Percentiles rank a stretch among this genome's conserved stretches.
phyloP scores from a whole-genome alignment of 35 echinoderm and acorn worm genomes.

The Holothuria glaberrima region DNA sequence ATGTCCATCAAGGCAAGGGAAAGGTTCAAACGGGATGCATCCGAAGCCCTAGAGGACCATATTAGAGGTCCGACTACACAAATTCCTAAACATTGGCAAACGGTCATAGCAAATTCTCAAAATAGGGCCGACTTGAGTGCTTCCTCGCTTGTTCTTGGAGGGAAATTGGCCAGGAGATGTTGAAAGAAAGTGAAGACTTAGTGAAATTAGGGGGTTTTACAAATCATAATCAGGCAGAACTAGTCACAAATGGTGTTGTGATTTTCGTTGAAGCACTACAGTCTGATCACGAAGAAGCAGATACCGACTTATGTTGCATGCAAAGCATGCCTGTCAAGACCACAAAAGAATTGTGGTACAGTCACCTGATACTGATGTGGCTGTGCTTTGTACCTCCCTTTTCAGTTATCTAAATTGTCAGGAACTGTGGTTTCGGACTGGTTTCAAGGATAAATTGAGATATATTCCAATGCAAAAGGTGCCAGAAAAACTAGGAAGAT shows the following conservation, averaged over 20 bases:
- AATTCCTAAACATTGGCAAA: slow-evolving; percentile 56
- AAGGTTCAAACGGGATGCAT: slow-evolving; percentile 43
- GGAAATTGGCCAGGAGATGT: slow-evolving; percentile 14
- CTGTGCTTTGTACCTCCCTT: slow-evolving; percentile 26
- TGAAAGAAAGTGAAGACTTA: slow-evolving; percentile 35
- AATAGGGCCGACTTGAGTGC: slow-evolving; percentile 36
- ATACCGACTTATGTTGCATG: slow-evolving; percentile 63
- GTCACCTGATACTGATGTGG: slow-evolving; percentile 60
- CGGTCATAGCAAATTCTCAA: slow-evolving; percentile 34
- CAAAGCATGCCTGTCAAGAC: slow-evolving; percentile 26
- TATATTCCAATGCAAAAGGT: slow-evolving; percentile 48
- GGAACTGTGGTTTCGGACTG: slow-evolving; percentile 61
- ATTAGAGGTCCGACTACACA: slow-evolving; percentile 37
- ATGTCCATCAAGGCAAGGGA: slow-evolving; percentile 59
- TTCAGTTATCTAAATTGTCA: slow-evolving; percentile 30
- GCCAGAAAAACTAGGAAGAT: slow-evolving; percentile 1
- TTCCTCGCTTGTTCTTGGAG: not conserved
- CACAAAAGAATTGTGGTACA: slow-evolving; percentile 52
- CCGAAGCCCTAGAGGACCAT: slow-evolving; percentile 45
- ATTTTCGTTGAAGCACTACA: slow-evolving; percentile 1
- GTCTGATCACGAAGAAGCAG: slow-evolving; percentile 66
- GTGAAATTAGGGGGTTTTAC: slow-evolving; percentile 39
- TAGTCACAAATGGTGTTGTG: slow-evolving; percentile 1
- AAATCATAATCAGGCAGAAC: not conserved
- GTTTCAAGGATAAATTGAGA: slow-evolving; percentile 57